Base-by-base conservation (phyloP, 1,140 invertebrate species). In the Ceratina japonica region DNA sequence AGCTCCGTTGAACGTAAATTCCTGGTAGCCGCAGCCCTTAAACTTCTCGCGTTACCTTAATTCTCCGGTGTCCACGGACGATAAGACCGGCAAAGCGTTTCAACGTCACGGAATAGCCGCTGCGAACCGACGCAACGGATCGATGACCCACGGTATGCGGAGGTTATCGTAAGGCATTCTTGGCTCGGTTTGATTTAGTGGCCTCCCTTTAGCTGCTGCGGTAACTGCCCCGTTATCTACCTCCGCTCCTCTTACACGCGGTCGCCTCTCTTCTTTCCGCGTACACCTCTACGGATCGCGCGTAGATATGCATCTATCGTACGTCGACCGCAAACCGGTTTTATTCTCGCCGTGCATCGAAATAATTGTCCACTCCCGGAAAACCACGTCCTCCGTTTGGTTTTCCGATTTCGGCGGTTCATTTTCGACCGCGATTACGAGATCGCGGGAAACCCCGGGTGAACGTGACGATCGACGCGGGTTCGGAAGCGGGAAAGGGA, bases 161-260 rank as follows among this genome's bases (percentile, higher is more conserved):
- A 52, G 75, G 75, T 76, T 76, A 76, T 76, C 75, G 65, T 61
- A 37, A 61, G 65, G 58, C 65, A 69, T 76, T 76, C 75, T 70
- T 75, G 54, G 37, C 18, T 20, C n/a, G 15, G 54, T 76, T 76
- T 76, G 75, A 76, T 76, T 76, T 76, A 76, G 56, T 44, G 64
- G 63, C 52, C 51, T 68, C 64, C 54, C 64, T 59, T 22, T 51
- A 62, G 75, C 59, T 51, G 44, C 64, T 69, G 31, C 24, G 65
- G 65, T 61, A 70, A 76, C 75, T 61, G 51, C 31, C 12, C 44
- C 65, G 37, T 76, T 76, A 76, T 76, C 75, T 70, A 31, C n/a
- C 37, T 18, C 8, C 15, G 20, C 15, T 59, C 13, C 37, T 22
- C 27, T 49, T 51, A 69, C 27, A 27, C 64, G 20, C 8, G 1